Evolutionary conservation across 23 tunicate species (phyloP).

Genomic region (Phallusia fumigata): DNA sequence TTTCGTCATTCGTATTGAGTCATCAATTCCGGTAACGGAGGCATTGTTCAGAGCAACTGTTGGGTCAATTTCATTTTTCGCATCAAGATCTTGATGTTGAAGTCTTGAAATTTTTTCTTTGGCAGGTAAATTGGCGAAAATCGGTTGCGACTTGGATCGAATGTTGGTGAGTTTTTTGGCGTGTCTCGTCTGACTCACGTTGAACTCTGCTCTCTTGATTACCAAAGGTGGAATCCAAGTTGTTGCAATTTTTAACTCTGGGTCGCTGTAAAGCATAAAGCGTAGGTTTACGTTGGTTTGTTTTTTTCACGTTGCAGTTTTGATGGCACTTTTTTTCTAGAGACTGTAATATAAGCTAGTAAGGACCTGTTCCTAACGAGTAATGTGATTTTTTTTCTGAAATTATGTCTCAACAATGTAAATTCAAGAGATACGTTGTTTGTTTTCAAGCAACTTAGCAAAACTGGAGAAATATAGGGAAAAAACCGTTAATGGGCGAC

Average conservation of each 20-base stretch:
- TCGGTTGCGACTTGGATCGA: not conserved
- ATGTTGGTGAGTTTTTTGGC: not conserved
- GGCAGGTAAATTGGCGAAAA: not conserved
- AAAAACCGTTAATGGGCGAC: too few species aligned
- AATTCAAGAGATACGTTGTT: too few species aligned
- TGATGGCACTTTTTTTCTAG: too few species aligned
- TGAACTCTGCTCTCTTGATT: not conserved
- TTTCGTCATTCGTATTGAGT: constrained; percentile 4
- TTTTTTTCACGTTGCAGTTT: too few species aligned
- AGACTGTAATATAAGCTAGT: too few species aligned
- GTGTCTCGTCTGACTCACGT: not conserved
- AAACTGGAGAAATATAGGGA: too few species aligned
- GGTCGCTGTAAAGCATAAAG: not conserved
- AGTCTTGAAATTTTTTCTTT: not conserved
- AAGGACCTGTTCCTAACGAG: too few species aligned
- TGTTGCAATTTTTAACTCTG: not conserved
- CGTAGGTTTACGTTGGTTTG: too few species aligned
- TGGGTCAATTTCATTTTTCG: not conserved
- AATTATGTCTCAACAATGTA: too few species aligned
- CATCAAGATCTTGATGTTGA: not conserved
- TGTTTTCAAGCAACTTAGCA: too few species aligned
- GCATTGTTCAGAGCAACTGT: not conserved
- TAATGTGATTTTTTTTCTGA: too few species aligned
- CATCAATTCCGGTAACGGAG: not conserved
- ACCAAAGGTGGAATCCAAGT: not conserved